Percentiles rank a stretch among this genome's conserved stretches.
Conservation (phyloP, 1,140 invertebrate genomes). For the Colletes latitarsis region DNA sequence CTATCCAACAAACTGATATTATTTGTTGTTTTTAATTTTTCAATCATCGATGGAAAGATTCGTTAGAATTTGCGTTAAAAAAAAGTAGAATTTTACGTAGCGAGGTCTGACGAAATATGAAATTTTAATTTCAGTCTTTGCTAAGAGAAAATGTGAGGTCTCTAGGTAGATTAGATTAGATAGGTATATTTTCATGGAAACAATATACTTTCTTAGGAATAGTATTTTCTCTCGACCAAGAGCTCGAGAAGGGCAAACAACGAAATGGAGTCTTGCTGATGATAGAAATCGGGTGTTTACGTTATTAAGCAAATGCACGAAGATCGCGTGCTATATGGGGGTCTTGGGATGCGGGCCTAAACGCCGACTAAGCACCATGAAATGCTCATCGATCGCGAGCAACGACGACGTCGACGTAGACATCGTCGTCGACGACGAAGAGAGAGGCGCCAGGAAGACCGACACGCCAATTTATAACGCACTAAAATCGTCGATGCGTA, state of each 20-base stretch:
- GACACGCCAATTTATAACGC: conserved; percentile 76
- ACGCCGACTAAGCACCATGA: conserved; percentile 75
- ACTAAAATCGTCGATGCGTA: conserved; percentile 73
- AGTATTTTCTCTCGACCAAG: no score
- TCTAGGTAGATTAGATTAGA: no score
- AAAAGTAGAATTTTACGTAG: no score
- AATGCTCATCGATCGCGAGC: conserved; percentile 73
- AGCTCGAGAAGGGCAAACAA: conserved; percentile 7
- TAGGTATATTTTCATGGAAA: no score
- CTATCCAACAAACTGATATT: no score
- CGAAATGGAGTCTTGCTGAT: conserved; percentile 40
- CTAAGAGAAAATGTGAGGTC: no score
- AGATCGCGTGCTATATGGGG: conserved; percentile 61
- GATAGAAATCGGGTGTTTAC: conserved; percentile 66
- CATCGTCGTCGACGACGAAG: conserved; percentile 34
- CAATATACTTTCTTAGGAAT: no score
- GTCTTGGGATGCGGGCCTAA: conserved; percentile 73
- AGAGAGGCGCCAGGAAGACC: conserved; percentile 71
- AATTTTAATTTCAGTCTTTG: no score
- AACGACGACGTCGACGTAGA: conserved; percentile 65
- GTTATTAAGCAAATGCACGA: conserved; percentile 76
- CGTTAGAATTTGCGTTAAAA: no score
- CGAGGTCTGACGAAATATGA: no score
- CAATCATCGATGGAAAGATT: no score
- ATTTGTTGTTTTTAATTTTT: no score